Evolutionary conservation across 2,888 invertebrate genomes (phyloP).

Genomic region (Bembecia ichneumoniformis): DNA sequence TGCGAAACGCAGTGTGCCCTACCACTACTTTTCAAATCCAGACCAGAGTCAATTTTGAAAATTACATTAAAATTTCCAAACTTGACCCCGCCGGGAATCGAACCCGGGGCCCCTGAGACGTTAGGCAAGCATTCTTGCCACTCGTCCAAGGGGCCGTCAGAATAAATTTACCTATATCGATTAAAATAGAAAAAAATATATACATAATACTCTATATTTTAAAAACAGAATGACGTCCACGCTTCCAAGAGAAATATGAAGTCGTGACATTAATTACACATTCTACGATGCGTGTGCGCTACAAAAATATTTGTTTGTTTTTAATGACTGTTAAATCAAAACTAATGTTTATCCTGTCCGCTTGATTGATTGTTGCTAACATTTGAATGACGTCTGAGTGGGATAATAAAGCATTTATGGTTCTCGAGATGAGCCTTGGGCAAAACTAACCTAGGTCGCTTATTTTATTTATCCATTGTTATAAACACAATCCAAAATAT

Average conservation of each 20-base stretch:
- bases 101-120: too few relatives aligned
- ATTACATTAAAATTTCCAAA: too few relatives aligned
- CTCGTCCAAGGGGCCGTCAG: too few relatives aligned
- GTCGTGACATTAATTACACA: slow-evolving; percentile 48
- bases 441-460: slow-evolving; percentile 11
- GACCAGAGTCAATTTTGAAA: too few relatives aligned
- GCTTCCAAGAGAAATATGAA: slow-evolving; percentile 31
- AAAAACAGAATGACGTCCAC: slow-evolving; percentile 3
- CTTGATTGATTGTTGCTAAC: slow-evolving; percentile 47
- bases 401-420: slow-evolving; percentile 11
- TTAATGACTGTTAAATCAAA: slow-evolving; percentile 52
- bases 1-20: too few relatives aligned
- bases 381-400: slow-evolving; percentile 26
- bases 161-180: too few relatives aligned
- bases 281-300: slow-evolving; percentile 26
- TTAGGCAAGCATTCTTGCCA: too few relatives aligned
- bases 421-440: slow-evolving; percentile 27
- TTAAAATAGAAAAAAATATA: neutral
- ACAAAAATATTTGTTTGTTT: slow-evolving; percentile 45
- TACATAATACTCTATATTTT: neutral
- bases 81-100: too few relatives aligned
- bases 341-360: slow-evolving; percentile 49
- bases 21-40: too few relatives aligned
- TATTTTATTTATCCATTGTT: too few relatives aligned
- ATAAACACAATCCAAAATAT: too few relatives aligned